Evolutionary conservation across 1,140 invertebrate species (phyloP).

Genomic region (Orius laevigatus): DNA sequence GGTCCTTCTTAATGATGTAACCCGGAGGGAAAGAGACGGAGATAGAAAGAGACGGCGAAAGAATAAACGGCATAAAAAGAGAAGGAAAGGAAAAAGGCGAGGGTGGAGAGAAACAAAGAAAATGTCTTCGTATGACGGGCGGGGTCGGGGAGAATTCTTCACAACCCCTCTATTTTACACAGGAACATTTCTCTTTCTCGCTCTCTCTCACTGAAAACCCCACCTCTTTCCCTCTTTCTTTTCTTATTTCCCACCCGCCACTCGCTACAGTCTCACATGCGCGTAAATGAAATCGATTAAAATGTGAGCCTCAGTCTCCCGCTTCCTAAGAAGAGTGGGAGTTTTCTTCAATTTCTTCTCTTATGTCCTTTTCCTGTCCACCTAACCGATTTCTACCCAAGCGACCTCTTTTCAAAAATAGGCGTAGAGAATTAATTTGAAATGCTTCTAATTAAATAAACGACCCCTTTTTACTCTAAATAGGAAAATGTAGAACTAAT

Average conservation of each 20-base stretch:
- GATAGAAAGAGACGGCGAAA: slow-evolving; percentile 15
- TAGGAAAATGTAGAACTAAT: too few species aligned
- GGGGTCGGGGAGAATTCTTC: slow-evolving; percentile 12
- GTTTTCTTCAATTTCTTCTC: not conserved
- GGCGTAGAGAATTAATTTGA: too few species aligned
- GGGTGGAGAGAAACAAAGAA: not conserved
- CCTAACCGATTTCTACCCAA: not conserved
- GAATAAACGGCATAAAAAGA: slow-evolving; percentile 6
- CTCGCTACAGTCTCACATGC: slow-evolving; percentile 20
- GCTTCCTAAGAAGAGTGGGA: not conserved
- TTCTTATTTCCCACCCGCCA: slow-evolving; percentile 13
- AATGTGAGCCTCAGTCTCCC: slow-evolving; percentile 15
- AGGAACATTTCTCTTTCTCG: slow-evolving; percentile 16
- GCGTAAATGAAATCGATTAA: slow-evolving; percentile 21
- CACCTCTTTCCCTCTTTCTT: slow-evolving; percentile 15
- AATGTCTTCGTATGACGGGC: too few species aligned
- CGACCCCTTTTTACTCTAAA: too few species aligned
- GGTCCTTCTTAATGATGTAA: too few species aligned
- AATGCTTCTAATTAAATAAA: too few species aligned
- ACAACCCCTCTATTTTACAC: slow-evolving; percentile 17
- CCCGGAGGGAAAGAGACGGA: slow-evolving; percentile 7
- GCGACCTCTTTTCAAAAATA: not conserved
- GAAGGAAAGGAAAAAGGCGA: not conserved
- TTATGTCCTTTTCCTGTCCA: not conserved
- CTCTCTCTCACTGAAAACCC: not conserved